These are phyloP conservation scores for Zeugodacus cucurbitae DNA, from an alignment of 1,140 invertebrate genomes.

Conservation along the genomic window DNA sequence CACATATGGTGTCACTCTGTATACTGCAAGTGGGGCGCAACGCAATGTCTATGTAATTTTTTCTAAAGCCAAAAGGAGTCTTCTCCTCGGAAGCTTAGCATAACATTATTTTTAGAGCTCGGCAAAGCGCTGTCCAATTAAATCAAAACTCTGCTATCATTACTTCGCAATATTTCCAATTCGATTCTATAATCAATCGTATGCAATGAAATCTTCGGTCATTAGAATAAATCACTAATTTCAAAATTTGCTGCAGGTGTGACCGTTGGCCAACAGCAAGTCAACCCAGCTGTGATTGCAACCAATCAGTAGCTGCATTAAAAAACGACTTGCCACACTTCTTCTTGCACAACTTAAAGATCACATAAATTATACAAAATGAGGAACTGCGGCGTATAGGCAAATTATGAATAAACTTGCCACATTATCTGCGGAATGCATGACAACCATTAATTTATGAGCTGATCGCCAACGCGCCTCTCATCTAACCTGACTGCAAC, in stretches of 20 bases:
- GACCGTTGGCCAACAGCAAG: neutral
- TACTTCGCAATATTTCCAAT: no score
- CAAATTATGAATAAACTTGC: constrained; percentile 9
- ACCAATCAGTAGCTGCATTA: neutral
- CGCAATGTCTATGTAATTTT: no score
- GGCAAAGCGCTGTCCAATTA: no score
- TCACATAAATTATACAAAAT: neutral
- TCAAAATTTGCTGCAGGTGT: neutral
- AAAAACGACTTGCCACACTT: neutral
- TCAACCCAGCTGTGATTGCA: neutral
- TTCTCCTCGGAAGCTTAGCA: no score
- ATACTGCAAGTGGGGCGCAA: no score
- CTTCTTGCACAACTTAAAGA: neutral
- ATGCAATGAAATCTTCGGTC: neutral
- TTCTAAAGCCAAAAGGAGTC: no score
- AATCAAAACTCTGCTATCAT: no score
- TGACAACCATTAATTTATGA: constrained; percentile 6
- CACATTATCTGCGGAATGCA: constrained; percentile 9
- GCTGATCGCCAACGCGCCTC: neutral
- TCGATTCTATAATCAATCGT: no score
- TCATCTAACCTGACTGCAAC: neutral
- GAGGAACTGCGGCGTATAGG: neutral
- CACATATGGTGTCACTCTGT: no score
- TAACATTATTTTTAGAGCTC: no score
- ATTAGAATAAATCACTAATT: constrained; percentile 7